Evolutionary conservation across 1,140 invertebrate species (phyloP).

Genomic region (Nasonia vitripennis): DNA sequence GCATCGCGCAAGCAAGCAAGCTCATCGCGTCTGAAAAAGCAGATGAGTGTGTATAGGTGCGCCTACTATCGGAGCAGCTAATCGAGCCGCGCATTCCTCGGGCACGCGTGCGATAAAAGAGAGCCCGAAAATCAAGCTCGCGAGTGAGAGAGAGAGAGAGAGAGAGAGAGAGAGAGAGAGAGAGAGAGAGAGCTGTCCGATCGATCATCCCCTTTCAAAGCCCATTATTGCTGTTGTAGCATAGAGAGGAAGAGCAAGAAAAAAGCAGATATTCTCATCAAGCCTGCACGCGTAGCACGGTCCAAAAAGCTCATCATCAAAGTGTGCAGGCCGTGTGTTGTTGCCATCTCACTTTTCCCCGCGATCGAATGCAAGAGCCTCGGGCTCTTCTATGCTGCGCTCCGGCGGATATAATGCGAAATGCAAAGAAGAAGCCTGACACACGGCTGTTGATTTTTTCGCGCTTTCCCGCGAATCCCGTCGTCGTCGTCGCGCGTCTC

Average conservation of each 20-base stretch:
- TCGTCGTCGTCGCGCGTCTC: neutral
- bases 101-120: neutral
- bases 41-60: too few relatives aligned
- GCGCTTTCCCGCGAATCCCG: neutral
- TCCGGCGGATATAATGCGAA: neutral
- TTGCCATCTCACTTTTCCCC: neutral
- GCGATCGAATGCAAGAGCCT: neutral
- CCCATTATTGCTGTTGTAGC: neutral
- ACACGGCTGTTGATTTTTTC: neutral
- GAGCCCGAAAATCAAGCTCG: conserved; percentile 3
- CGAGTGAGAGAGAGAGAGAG: neutral
- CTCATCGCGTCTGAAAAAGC: neutral
- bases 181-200: neutral
- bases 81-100: neutral
- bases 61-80: neutral
- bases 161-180: too few relatives aligned
- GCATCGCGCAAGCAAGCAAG: neutral
- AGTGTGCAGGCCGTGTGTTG: conserved; percentile 9
- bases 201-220: conserved; percentile 32
- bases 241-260: neutral
- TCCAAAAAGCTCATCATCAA: conserved; percentile 13
- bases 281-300: neutral
- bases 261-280: conserved; percentile 18
- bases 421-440: neutral
- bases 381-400: too few relatives aligned